Evolutionary conservation across 2,888 invertebrate species (phyloP), one percentile per base, ranked within the genome.

Genomic region (Polymixis lichenea): DNA sequence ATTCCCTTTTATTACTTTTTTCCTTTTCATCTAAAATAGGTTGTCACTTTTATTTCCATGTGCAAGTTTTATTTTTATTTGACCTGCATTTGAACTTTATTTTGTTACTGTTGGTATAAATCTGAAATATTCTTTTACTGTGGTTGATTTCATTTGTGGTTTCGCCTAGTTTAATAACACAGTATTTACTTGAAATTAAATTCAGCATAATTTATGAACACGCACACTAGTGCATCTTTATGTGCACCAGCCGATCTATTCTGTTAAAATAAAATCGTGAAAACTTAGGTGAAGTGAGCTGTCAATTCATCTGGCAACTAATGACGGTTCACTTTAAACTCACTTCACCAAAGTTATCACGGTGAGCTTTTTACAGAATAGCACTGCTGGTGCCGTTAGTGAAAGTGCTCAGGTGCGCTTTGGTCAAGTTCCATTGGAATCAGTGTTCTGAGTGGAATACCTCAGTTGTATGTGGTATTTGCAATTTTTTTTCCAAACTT

Each of bases 1-100:
- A 64, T 70, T 28, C 53, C 15, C 51, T 72, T 68, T 53, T 74
- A 22, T 55, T 65, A 62, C 61, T 58, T 9, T n/a, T 53, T 76
- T 55, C 28, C 28, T 38, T 79, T 82, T 82, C 56, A 75, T 65
- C 11, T 49, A 15, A 28, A 65, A 19, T 66, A 25, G 5, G 28
- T 60, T 76, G 65, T n/a, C 1, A 15, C 64, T 65, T 71, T 68
- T 64, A 55, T 77, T 51, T 77, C 25, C 6, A n/a, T 11, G 2
- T 13, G 2, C 4, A 2, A 51, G 3, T 25, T 70, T 64, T 64
- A 2, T 58, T 77, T 53, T 60, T 73, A 28, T 38, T 53, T 58
- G 19, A 13, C 17, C 13, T 66, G 51, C 51, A 73, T 46, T 61
- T 0, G 11, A 28, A 61, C 17, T 53, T 13, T 22, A 22, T 9